Evolutionary conservation across 2,888 invertebrate species (phyloP).

Genomic region (Bibio marci): DNA sequence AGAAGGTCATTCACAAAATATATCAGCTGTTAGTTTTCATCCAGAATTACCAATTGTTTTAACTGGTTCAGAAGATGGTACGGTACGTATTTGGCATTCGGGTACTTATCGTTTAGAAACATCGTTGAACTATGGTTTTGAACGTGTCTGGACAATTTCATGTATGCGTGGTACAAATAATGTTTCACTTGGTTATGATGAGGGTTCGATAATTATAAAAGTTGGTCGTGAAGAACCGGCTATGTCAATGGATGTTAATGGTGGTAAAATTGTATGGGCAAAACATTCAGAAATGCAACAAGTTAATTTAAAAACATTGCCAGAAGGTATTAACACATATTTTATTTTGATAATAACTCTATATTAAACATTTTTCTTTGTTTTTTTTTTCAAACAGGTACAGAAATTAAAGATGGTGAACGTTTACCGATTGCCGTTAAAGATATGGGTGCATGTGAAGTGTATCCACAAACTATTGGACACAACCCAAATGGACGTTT

Average conservation of each 20-base stretch:
- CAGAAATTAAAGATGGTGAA: slow-evolving; percentile 78
- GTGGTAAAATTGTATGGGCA: slow-evolving; percentile 99
- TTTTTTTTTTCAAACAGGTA: slow-evolving; percentile 23
- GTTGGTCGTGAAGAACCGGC: slow-evolving; percentile 93
- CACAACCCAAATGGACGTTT: slow-evolving; percentile 96
- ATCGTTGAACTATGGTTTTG: slow-evolving; percentile 93
- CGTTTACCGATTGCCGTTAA: slow-evolving; percentile 86
- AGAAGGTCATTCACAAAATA: slow-evolving; percentile 94
- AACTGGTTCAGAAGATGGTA: slow-evolving; percentile 96
- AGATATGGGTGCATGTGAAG: slow-evolving; percentile 98
- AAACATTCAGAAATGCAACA: slow-evolving; percentile 97
- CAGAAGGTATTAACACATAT: too few relatives aligned
- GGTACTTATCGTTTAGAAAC: slow-evolving; percentile 95
- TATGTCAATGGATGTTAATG: slow-evolving; percentile 95
- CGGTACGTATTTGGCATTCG: slow-evolving; percentile 95
- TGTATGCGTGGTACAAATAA: slow-evolving; percentile 89
- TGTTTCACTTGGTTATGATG: slow-evolving; percentile 69
- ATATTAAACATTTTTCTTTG: background rate
- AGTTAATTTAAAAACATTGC: slow-evolving; percentile 74
- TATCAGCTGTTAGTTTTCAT: slow-evolving; percentile 91
- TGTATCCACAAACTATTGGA: slow-evolving; percentile 95
- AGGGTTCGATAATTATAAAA: slow-evolving; percentile 29
- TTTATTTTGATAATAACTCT: slow-evolving; percentile 14
- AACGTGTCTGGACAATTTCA: slow-evolving; percentile 93
- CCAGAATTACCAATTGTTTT: slow-evolving; percentile 93